phyloP scores from a whole-genome alignment of 2,888 invertebrate genomes.

The Labia minor region DNA sequence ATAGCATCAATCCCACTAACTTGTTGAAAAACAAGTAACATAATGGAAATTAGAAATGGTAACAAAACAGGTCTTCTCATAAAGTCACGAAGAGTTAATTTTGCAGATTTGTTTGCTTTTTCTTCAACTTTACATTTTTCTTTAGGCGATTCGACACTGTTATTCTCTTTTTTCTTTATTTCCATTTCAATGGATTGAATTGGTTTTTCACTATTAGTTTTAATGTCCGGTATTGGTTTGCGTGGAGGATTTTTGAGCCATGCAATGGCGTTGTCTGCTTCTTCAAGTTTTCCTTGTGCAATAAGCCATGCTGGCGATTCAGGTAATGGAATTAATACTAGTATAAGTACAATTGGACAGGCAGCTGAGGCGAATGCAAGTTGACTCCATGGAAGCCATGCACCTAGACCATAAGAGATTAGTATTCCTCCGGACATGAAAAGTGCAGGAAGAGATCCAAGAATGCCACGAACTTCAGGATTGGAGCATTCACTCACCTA shows the following conservation, averaged over 20 bases:
- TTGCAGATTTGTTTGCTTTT: not conserved
- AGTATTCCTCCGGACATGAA: constrained; percentile 54
- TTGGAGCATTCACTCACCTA: constrained; percentile 54
- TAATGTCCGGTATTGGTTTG: not conserved
- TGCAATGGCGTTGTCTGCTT: constrained; percentile 40
- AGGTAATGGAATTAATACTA: constrained; percentile 45
- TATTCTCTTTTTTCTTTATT: not conserved
- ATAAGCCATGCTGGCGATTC: constrained; percentile 53
- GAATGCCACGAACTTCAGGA: constrained; percentile 49
- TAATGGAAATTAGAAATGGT: constrained; percentile 41
- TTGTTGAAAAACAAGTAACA: constrained; percentile 46
- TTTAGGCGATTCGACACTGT: not conserved
- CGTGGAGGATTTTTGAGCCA: constrained; percentile 40
- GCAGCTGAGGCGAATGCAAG: constrained; percentile 45
- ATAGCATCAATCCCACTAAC: constrained; percentile 49
- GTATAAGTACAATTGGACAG: constrained; percentile 39
- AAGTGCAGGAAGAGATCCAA: constrained; percentile 54
- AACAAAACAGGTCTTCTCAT: constrained; percentile 30
- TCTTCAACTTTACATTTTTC: not conserved
- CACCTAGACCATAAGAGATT: constrained; percentile 47
- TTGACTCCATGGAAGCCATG: constrained; percentile 46
- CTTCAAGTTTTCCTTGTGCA: constrained; percentile 38
- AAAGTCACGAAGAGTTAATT: constrained; percentile 23
- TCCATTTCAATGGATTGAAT: constrained; percentile 27
- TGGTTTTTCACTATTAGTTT: constrained; percentile 28